These are phyloP conservation scores for Chaetogeoica ovagalla DNA, from an alignment of 2,888 invertebrate genomes.

Conservation along the genomic window DNA sequence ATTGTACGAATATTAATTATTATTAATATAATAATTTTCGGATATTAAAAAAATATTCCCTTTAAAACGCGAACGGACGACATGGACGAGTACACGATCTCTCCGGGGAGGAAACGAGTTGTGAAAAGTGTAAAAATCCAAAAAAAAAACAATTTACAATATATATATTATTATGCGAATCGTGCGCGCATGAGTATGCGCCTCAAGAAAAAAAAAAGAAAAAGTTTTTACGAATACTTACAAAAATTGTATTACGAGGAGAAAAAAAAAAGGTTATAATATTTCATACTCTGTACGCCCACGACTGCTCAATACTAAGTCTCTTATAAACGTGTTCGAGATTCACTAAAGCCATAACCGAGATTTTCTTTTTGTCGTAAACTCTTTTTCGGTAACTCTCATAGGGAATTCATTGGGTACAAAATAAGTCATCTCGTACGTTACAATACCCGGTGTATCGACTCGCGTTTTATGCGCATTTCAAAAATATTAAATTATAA, in stretches of 20 bases:
- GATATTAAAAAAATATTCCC: too few relatives aligned
- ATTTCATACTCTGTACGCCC: not conserved
- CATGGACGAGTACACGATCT: too few relatives aligned
- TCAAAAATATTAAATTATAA: slow-evolving; percentile 22
- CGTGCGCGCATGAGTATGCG: too few relatives aligned
- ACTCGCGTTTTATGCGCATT: slow-evolving; percentile 28
- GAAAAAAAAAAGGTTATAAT: not conserved
- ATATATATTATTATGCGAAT: too few relatives aligned
- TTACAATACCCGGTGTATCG: not conserved
- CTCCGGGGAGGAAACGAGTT: too few relatives aligned
- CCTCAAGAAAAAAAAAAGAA: too few relatives aligned
- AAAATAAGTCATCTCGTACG: slow-evolving; percentile 40
- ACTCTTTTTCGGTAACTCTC: slow-evolving; percentile 38
- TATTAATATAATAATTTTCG: too few relatives aligned
- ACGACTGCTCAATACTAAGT: slow-evolving; percentile 29
- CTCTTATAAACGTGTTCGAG: slow-evolving; percentile 34
- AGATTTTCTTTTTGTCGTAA: slow-evolving; percentile 27
- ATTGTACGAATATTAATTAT: too few relatives aligned
- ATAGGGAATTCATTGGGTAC: slow-evolving; percentile 8
- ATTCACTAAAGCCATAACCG: slow-evolving; percentile 21
- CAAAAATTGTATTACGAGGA: not conserved
- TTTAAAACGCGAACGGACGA: too few relatives aligned
- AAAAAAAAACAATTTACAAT: too few relatives aligned
- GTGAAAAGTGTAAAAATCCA: too few relatives aligned
- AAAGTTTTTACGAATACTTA: not conserved